Percentiles rank a stretch among this genome's conserved stretches.
phyloP scores from a whole-genome alignment of 2,888 invertebrate species.

The Branchipolynoe longqiensis region DNA sequence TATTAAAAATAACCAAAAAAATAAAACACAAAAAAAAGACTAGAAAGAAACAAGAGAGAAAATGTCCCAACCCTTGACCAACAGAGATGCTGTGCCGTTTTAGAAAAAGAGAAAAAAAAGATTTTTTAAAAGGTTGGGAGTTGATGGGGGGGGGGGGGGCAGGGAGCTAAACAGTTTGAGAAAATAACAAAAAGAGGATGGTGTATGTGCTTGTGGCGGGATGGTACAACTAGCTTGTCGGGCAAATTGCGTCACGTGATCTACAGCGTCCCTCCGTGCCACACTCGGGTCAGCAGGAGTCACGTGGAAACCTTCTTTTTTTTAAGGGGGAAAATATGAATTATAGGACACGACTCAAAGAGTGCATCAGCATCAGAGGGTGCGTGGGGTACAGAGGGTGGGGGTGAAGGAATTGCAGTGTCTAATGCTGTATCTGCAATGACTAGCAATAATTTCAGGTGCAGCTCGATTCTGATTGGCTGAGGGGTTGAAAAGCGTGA shows the following conservation, averaged over 20 bases:
- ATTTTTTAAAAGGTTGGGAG: neutral
- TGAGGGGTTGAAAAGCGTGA: constrained; percentile 32
- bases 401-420: neutral
- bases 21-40: too few species aligned
- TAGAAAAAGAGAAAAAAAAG: neutral
- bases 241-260: too few species aligned
- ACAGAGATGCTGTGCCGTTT: constrained; percentile 11
- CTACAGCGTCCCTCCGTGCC: neutral
- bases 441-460: constrained; percentile 43
- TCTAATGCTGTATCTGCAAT: constrained; percentile 32
- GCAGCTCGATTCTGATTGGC: constrained; percentile 24
- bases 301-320: neutral
- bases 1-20: too few species aligned
- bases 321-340: neutral
- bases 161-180: too few species aligned
- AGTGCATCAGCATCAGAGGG: constrained; percentile 40
- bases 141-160: too few species aligned
- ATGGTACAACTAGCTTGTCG: too few species aligned
- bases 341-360: neutral
- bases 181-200: too few species aligned
- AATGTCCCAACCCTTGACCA: constrained; percentile 19
- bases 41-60: neutral
- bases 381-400: constrained; percentile 26
- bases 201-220: too few species aligned
- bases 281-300: neutral